phyloP scores from a whole-genome alignment of 2,888 invertebrate genomes.

The Macaria notata region DNA sequence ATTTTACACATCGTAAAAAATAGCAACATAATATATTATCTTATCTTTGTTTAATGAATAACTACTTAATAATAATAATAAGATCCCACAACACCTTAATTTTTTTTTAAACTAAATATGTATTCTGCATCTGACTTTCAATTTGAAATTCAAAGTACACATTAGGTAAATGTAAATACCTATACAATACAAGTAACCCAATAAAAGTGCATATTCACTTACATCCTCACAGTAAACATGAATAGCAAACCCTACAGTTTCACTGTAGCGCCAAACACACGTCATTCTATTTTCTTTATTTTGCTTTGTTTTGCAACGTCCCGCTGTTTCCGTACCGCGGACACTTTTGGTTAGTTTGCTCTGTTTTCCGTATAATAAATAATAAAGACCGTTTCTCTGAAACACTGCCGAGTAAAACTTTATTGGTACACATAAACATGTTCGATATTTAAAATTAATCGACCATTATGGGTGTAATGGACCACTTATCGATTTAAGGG shows the following conservation, averaged over 20 bases:
- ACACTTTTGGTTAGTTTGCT: constrained; percentile 81
- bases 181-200: no score
- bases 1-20: no score
- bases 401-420: constrained; percentile 30
- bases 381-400: constrained; percentile 64
- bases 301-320: constrained; percentile 70
- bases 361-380: constrained; percentile 79
- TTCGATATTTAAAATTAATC: constrained; percentile 1
- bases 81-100: no score
- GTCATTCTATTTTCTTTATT: constrained; percentile 73
- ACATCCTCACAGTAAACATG: constrained; percentile 17
- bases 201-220: constrained; percentile 7
- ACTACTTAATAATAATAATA: no score
- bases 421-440: constrained; percentile 1
- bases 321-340: constrained; percentile 76
- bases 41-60: no score
- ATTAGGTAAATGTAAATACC: no score
- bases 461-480: neutral
- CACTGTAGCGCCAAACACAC: constrained; percentile 54
- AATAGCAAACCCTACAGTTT: constrained; percentile 47
- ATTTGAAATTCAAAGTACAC: no score
- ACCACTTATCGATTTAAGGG: constrained; percentile 23
- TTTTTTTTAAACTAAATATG: no score
- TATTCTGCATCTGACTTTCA: no score
- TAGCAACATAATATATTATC: no score